Evolutionary conservation across 2,888 invertebrate genomes (phyloP), one percentile per base, ranked within the genome.

Genomic region (Eudasyphora cyanicolor): DNA sequence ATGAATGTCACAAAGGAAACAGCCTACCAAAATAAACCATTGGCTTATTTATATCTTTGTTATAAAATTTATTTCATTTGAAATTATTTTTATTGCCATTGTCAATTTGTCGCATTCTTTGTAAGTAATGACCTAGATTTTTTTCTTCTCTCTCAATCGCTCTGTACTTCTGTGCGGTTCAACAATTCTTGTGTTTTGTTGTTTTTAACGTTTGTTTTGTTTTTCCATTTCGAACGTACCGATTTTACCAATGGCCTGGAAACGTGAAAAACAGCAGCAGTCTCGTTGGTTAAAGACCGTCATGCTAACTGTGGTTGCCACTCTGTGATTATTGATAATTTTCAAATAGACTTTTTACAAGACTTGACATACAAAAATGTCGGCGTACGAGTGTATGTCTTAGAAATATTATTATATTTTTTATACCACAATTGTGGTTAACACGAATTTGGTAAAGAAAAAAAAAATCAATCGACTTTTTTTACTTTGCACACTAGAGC

Each of bases 61-160:
- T 69, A 60, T 69, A 79, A 60, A 79, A 84, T 79, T 84, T 76
- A 84, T 84, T 64, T 35, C 10, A 76, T 73, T 69, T 78, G 79
- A 67, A 73, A 76, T 69, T 38, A 19, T 73, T 80, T 84, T 80
- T 78, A 80, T 81, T 78, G 45, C 81, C 21, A 79, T 79, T 84
- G 84, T 84, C 84, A 81, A 84, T 84, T 84, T 84, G 84, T 84
- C 84, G 81, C 84, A 84, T 84, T 84, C 84, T 84, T 84, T 67
- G 71, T 76, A 81, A 84, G 76, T 77, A 84, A 76, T 84, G 84
- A 81, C 84, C 81, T 57, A 81, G 67, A 84, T 84, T 83, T 83
- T 35, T n/a, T n/a, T n/a, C 6, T 24, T 57, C n/a, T 54, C 24
- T 54, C 2, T 24, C 5, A 21, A 5, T 54, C 2, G 54, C 21